Percentiles rank a stretch among this genome's conserved stretches.
Evolutionary conservation across 2,113 vertebrate genomes (phyloP).

Genomic region (Gavialis gangeticus): DNA sequence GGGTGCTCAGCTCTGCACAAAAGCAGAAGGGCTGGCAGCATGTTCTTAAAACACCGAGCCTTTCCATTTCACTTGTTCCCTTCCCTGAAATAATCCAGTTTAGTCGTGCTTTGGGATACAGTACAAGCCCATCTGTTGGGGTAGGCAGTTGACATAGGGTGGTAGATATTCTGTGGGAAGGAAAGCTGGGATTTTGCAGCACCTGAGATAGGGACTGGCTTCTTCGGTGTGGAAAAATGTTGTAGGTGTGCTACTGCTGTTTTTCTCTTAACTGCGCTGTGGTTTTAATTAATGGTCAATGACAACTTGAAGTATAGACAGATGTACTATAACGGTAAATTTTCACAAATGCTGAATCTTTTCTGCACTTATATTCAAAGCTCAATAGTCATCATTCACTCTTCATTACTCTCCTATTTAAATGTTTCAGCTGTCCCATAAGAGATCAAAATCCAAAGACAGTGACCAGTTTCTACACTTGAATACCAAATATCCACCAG

Average conservation of each 20-base stretch:
- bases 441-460: neutral
- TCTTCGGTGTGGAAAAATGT: neutral
- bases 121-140: neutral
- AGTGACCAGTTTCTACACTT: neutral
- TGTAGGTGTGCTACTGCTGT: neutral
- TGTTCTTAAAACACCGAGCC: neutral
- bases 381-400: neutral
- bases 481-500: neutral
- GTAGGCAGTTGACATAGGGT: no score
- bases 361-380: neutral
- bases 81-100: neutral
- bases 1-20: neutral
- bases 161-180: no score
- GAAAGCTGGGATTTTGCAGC: no score
- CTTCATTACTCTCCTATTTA: neutral
- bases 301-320: neutral
- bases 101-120: neutral
- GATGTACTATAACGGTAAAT: neutral
- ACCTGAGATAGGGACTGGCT: neutral
- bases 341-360: neutral
- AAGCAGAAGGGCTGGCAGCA: neutral
- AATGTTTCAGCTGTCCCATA: neutral
- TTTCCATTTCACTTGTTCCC: neutral
- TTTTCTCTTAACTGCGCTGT: neutral
- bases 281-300: neutral